Conservation (phyloP, 2,888 invertebrate genomes). For the Acanthacorydalis orientalis region DNA sequence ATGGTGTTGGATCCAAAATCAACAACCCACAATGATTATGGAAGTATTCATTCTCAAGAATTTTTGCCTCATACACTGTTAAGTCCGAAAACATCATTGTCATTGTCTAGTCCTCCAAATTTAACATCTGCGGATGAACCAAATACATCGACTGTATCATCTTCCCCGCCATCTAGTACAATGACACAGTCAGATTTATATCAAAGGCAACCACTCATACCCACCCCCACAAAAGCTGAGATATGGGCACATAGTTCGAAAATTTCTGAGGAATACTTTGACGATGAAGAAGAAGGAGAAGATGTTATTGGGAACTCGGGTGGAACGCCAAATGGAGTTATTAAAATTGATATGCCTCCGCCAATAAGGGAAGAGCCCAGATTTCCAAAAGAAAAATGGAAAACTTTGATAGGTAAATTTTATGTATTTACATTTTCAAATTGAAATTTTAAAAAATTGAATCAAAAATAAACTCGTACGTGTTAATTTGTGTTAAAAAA, state of each 20-base stretch:
- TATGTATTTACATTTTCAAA: not conserved
- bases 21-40: slow-evolving; percentile 38
- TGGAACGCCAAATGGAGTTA: slow-evolving; percentile 27
- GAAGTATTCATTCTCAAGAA: slow-evolving; percentile 33
- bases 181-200: slow-evolving; percentile 30
- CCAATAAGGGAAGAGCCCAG: slow-evolving; percentile 56
- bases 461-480: no score
- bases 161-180: slow-evolving; percentile 15
- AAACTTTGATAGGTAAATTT: slow-evolving; percentile 44
- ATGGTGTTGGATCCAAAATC: slow-evolving; percentile 48
- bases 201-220: slow-evolving; percentile 40
- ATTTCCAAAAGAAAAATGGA: slow-evolving; percentile 73
- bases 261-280: slow-evolving; percentile 23
- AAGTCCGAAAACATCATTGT: slow-evolving; percentile 18
- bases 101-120: slow-evolving; percentile 12
- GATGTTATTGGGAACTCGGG: slow-evolving; percentile 22
- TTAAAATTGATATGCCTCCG: slow-evolving; percentile 46
- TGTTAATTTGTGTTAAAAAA: no score
- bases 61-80: slow-evolving; percentile 17
- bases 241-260: slow-evolving; percentile 27
- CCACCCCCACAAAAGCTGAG: slow-evolving; percentile 29
- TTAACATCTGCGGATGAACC: slow-evolving; percentile 23
- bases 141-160: slow-evolving; percentile 18
- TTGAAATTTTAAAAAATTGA: no score
- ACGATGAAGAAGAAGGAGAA: slow-evolving; percentile 29